phyloP scores from a whole-genome alignment of 1,140 invertebrate genomes.

The Drosophila tsacasi region DNA sequence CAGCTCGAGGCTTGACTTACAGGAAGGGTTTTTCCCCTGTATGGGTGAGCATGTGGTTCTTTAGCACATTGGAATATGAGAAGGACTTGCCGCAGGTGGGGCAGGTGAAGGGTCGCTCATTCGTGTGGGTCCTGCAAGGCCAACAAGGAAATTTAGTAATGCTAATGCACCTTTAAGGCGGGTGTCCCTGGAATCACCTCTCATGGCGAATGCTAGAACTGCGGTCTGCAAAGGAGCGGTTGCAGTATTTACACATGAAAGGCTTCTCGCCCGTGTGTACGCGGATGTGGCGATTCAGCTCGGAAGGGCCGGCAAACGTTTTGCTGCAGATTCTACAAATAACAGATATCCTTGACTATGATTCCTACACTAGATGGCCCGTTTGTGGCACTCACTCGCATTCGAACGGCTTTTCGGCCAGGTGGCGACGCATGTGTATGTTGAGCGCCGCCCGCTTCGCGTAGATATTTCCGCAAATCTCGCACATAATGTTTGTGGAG shows the following conservation, averaged over 20 bases:
- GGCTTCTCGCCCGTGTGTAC: slow-evolving; percentile 86
- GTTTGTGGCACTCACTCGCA: slow-evolving; percentile 66
- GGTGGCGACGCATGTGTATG: slow-evolving; percentile 81
- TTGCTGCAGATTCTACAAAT: slow-evolving; percentile 74
- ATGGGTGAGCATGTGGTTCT: slow-evolving; percentile 87
- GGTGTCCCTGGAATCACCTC: slow-evolving; percentile 69
- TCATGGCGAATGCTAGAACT: slow-evolving; percentile 87
- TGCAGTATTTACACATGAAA: slow-evolving; percentile 90
- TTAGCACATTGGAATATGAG: slow-evolving; percentile 88
- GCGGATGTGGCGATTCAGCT: slow-evolving; percentile 76
- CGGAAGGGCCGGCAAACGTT: slow-evolving; percentile 76
- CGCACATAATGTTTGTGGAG: slow-evolving; percentile 77
- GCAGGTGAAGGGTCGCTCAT: slow-evolving; percentile 90
- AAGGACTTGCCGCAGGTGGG: slow-evolving; percentile 90
- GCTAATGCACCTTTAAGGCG: neutral
- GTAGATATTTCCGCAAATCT: slow-evolving; percentile 82
- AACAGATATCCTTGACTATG: neutral
- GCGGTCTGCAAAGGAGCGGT: slow-evolving; percentile 89
- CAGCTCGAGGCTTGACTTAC: slow-evolving; percentile 43
- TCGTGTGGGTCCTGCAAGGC: slow-evolving; percentile 88
- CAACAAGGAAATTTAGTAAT: slow-evolving; percentile 2
- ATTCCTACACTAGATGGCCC: too few species aligned
- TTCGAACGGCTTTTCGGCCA: slow-evolving; percentile 78
- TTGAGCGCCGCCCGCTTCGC: slow-evolving; percentile 74
- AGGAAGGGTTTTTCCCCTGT: slow-evolving; percentile 83